phyloP scores from a whole-genome alignment of 2,113 vertebrate genomes.

The Poeciliopsis occidentalis region DNA sequence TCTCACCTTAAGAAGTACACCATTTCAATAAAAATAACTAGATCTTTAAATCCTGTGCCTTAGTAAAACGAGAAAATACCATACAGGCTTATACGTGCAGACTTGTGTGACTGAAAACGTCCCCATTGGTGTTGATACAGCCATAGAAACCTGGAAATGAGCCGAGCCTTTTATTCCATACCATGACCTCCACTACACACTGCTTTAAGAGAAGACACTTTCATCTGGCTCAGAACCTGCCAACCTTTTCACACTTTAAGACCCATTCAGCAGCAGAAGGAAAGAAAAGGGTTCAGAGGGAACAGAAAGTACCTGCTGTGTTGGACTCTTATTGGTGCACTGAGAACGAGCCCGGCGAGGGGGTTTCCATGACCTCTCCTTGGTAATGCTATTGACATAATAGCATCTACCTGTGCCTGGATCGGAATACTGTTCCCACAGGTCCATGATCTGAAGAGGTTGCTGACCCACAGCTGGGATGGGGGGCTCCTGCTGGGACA shows the following conservation, averaged over 20 bases:
- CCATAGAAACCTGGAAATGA: constrained; percentile 40
- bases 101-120: constrained; percentile 33
- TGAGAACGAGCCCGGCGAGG: constrained; percentile 75
- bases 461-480: constrained; percentile 72
- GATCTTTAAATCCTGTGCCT: constrained; percentile 13
- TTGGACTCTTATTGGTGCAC: constrained; percentile 29
- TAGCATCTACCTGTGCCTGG: constrained; percentile 76
- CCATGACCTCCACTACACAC: constrained; percentile 28
- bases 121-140: constrained; percentile 40
- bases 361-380: constrained; percentile 89
- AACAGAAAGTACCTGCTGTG: constrained; percentile 1
- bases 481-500: constrained; percentile 67
- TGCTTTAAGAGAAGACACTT: constrained; percentile 17
- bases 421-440: constrained; percentile 87
- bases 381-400: constrained; percentile 83
- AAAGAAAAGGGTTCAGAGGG: not conserved
- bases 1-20: constrained; percentile 1
- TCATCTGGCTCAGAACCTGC: constrained; percentile 30
- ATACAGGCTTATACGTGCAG: constrained; percentile 11
- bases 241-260: constrained; percentile 6
- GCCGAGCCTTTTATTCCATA: constrained; percentile 29
- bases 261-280: not conserved
- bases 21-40: constrained; percentile 12
- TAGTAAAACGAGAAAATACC: constrained; percentile 18
- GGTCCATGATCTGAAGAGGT: constrained; percentile 80